Conservation (phyloP, 2,888 invertebrate species). For the Napeogenes sylphis region DNA sequence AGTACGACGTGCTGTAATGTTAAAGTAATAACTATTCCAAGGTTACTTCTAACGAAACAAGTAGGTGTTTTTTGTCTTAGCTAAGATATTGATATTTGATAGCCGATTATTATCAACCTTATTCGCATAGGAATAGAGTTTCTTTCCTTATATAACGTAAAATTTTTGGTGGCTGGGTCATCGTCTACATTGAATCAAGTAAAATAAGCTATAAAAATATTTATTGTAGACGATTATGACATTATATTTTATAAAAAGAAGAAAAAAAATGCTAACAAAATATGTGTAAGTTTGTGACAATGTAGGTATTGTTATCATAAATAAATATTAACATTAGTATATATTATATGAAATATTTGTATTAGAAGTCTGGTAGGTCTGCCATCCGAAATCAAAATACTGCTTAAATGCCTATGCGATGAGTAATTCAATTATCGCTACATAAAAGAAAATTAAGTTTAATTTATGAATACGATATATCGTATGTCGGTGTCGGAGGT, state of each 20-base stretch:
- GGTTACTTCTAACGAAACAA: not conserved
- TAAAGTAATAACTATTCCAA: slow-evolving; percentile 7
- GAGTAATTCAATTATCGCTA: no score
- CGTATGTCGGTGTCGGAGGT: slow-evolving; percentile 1
- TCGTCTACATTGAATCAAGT: not conserved
- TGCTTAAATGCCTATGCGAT: no score
- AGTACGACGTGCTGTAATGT: not conserved
- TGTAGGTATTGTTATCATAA: no score
- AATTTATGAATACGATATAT: not conserved
- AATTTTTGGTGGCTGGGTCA: not conserved
- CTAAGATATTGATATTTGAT: not conserved
- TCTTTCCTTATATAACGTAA: not conserved
- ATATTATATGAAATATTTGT: no score
- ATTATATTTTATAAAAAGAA: no score
- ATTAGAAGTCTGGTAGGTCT: no score
- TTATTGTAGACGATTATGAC: not conserved
- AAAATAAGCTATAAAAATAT: slow-evolving; percentile 4
- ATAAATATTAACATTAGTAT: no score
- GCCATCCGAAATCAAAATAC: no score
- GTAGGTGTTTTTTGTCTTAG: slow-evolving; percentile 4
- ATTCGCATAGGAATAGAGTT: not conserved
- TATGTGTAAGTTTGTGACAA: no score
- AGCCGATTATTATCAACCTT: not conserved
- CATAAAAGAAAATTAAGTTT: no score
- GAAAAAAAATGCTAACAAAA: no score